Evolutionary conservation across 1,140 invertebrate species (phyloP).

Genomic region (Heterodera schachtii): DNA sequence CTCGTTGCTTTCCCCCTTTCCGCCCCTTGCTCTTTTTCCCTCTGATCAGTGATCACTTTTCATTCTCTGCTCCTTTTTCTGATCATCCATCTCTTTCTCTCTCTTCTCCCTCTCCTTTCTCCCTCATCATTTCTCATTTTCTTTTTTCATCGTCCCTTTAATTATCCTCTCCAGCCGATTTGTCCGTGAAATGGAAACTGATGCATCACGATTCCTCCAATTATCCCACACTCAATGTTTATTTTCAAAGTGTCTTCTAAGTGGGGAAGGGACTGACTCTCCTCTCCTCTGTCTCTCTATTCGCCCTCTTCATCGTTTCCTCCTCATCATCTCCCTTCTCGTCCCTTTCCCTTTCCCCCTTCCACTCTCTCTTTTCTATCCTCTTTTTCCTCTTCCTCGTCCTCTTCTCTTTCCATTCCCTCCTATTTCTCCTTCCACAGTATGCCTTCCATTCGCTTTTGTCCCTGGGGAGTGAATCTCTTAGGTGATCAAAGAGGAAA

Average conservation of each 20-base stretch:
- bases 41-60: background rate
- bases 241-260: background rate
- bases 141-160: background rate
- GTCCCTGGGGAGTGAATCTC: background rate
- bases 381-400: no score
- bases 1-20: background rate
- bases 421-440: background rate
- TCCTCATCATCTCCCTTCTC: no score
- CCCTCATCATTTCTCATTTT: background rate
- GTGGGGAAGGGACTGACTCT: background rate
- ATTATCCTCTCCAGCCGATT: conserved; percentile 7
- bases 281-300: background rate
- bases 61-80: background rate
- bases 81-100: no score
- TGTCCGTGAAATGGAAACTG: conserved; percentile 17
- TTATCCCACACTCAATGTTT: conserved; percentile 7
- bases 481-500: background rate
- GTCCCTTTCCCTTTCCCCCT: background rate
- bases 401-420: no score
- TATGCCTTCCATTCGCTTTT: background rate
- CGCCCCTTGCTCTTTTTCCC: background rate
- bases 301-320: background rate
- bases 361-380: background rate
- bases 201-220: background rate
- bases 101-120: no score